phyloP scores from a whole-genome alignment of 2,888 invertebrate species.

The Tenthredo amoena region DNA sequence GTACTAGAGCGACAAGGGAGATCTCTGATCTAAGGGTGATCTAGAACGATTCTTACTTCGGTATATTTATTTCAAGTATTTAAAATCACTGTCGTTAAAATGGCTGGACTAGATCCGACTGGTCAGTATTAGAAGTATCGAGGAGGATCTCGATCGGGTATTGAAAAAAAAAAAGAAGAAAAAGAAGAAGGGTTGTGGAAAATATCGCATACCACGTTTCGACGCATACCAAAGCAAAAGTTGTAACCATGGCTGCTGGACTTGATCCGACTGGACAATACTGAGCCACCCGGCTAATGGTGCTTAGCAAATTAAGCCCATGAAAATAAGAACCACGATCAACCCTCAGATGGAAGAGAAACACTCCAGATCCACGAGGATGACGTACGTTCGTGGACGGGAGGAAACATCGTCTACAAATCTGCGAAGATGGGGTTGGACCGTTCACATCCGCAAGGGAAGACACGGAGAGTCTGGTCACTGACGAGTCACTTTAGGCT shows the following conservation, averaged over 20 bases:
- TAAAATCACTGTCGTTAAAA: constrained; percentile 53
- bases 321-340: constrained; percentile 56
- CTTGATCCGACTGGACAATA: constrained; percentile 74
- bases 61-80: background rate
- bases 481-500: constrained; percentile 25
- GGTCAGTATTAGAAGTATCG: constrained; percentile 68
- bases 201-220: background rate
- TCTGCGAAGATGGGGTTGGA: constrained; percentile 74
- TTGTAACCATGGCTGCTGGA: constrained; percentile 64
- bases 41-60: background rate
- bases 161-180: background rate
- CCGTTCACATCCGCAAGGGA: constrained; percentile 76
- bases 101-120: constrained; percentile 71
- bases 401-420: constrained; percentile 75
- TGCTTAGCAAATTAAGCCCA: constrained; percentile 54
- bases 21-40: background rate
- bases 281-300: constrained; percentile 60
- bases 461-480: constrained; percentile 66
- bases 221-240: background rate
- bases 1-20: constrained; percentile 63
- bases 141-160: background rate
- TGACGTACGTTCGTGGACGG: constrained; percentile 69
- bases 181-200: background rate
- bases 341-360: constrained; percentile 44
- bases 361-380: constrained; percentile 57